Evolutionary conservation across 2,888 invertebrate genomes (phyloP).

Genomic region (Cylindroiulus punctatus): DNA sequence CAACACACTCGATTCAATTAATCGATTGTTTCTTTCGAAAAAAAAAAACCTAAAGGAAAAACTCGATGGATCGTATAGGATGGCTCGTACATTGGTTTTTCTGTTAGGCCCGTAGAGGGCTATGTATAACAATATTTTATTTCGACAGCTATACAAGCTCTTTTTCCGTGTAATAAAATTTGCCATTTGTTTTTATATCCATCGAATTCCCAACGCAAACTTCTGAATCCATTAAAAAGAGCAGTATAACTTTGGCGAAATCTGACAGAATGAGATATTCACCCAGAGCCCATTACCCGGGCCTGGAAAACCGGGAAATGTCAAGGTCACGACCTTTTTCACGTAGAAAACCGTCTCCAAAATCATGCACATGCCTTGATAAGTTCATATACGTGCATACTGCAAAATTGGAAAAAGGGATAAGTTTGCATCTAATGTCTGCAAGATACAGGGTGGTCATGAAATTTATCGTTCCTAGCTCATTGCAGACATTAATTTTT

Average conservation of each 20-base stretch:
- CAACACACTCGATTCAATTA: constrained; percentile 42
- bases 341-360: neutral
- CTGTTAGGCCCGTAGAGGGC: constrained; percentile 5
- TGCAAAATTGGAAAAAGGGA: no score
- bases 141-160: constrained; percentile 42
- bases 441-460: no score
- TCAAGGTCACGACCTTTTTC: neutral
- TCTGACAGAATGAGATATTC: constrained; percentile 33
- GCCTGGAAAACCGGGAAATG: constrained; percentile 17
- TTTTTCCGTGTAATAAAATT: constrained; percentile 42
- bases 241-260: constrained; percentile 26
- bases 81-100: constrained; percentile 38
- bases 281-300: neutral
- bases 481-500: no score
- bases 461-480: no score
- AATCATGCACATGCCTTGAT: neutral
- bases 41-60: neutral
- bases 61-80: constrained; percentile 42
- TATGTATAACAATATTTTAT: constrained; percentile 31
- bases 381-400: no score
- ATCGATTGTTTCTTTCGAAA: constrained; percentile 17
- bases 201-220: constrained; percentile 36
- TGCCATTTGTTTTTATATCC: constrained; percentile 38
- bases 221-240: constrained; percentile 42
- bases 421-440: no score